Conservation (phyloP, 2,888 invertebrate species). For the Eupelmus urozonus region DNA sequence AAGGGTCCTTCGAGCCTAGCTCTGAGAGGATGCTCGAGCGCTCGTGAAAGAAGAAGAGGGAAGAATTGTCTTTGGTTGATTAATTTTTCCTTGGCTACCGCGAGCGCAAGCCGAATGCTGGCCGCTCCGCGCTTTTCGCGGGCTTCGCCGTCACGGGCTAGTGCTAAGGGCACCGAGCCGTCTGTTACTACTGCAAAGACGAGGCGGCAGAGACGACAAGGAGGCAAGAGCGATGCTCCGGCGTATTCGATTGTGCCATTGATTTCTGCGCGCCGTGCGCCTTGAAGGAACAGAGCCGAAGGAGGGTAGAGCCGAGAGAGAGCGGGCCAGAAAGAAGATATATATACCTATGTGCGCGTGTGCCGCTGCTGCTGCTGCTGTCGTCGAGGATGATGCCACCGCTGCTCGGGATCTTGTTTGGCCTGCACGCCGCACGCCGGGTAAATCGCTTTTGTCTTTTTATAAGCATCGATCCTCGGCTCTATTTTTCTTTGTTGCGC, state of each 20-base stretch:
- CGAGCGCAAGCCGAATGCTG: neutral
- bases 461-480: too few relatives aligned
- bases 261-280: neutral
- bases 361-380: neutral
- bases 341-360: neutral
- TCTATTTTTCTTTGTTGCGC: neutral
- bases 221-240: neutral
- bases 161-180: too few relatives aligned
- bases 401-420: neutral
- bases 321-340: neutral
- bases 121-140: neutral
- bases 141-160: neutral
- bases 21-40: too few relatives aligned
- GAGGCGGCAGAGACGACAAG: too few relatives aligned
- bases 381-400: slow-evolving; percentile 17
- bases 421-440: slow-evolving; percentile 32
- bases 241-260: slow-evolving; percentile 12
- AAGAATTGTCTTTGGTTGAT: neutral
- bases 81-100: too few relatives aligned
- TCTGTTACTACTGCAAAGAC: too few relatives aligned
- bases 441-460: slow-evolving; percentile 20
- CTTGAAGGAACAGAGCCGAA: too few relatives aligned
- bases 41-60: neutral
- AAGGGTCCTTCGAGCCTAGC: too few relatives aligned
- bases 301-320: neutral